These are phyloP conservation scores for Atherinosoma microstoma DNA, from an alignment of 2,797 vertebrate species.

Conservation along the genomic window DNA sequence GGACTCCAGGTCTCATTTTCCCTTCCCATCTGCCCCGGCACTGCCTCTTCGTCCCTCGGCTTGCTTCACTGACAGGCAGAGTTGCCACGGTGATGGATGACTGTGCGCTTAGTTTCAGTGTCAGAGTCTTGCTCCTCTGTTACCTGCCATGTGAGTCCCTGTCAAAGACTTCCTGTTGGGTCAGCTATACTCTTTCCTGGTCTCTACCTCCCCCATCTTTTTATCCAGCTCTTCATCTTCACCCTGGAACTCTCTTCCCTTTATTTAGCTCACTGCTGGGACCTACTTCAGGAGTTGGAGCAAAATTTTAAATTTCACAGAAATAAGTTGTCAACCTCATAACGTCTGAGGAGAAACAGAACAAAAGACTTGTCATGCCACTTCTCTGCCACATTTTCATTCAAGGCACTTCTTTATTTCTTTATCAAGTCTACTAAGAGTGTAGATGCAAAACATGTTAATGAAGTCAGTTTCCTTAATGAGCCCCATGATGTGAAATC, in stretches of 20 bases:
- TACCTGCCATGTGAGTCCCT: constrained; percentile 74
- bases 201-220: constrained; percentile 14
- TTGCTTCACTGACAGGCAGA: constrained; percentile 72
- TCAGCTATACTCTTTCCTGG: constrained; percentile 48
- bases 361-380: constrained; percentile 31
- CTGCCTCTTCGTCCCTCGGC: constrained; percentile 66
- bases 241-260: constrained; percentile 36
- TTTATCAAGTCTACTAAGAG: constrained; percentile 12
- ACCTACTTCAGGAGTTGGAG: constrained; percentile 51
- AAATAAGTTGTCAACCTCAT: constrained; percentile 48
- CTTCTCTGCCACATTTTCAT: constrained; percentile 28
- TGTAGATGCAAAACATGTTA: constrained; percentile 47
- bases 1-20: constrained; percentile 65
- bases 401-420: constrained; percentile 20
- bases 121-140: constrained; percentile 76
- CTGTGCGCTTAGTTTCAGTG: constrained; percentile 74
- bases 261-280: constrained; percentile 59
- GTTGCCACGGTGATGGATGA: constrained; percentile 83
- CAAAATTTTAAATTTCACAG: constrained; percentile 24
- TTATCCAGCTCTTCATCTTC: constrained; percentile 45
- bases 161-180: constrained; percentile 78
- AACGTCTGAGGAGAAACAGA: constrained; percentile 38
- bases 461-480: constrained; percentile 52
- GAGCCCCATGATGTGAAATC: constrained; percentile 36
- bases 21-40: constrained; percentile 82